Percentiles rank a stretch among this genome's conserved stretches.
Evolutionary conservation across 2,797 vertebrate genomes (phyloP).

Genomic region (Galagoides demidoff): DNA sequence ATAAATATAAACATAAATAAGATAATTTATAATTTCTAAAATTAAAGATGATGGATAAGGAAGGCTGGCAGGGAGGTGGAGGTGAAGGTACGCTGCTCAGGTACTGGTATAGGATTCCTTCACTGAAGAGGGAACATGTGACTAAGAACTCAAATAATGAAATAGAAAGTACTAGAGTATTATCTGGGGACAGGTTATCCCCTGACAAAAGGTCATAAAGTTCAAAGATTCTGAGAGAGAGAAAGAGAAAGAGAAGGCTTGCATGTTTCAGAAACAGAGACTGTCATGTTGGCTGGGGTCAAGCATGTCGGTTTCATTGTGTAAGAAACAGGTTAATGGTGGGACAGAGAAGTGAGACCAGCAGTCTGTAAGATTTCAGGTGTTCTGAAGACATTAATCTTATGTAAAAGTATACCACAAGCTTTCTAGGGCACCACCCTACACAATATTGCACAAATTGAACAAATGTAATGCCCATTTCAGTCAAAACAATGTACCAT

Average conservation of each 20-base stretch:
- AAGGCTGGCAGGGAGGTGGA: background rate
- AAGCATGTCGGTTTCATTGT: background rate
- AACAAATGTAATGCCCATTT: background rate
- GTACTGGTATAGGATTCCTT: background rate
- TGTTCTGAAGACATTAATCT: background rate
- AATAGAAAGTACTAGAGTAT: background rate
- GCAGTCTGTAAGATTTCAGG: background rate
- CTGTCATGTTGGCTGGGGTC: background rate
- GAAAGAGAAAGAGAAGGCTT: background rate
- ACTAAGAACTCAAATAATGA: background rate
- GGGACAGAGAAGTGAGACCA: too few species aligned
- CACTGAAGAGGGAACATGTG: background rate
- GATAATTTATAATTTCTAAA: background rate
- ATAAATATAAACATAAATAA: too few species aligned
- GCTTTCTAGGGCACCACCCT: background rate
- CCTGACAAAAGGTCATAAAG: background rate
- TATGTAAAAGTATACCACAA: background rate
- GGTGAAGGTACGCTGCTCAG: accelerated
- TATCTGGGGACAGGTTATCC: background rate
- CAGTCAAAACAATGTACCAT: background rate
- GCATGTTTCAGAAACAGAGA: background rate
- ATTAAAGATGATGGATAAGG: background rate
- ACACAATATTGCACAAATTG: background rate
- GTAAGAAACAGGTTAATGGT: background rate
- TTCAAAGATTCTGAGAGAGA: background rate